These are phyloP conservation scores for Arbacia lixula DNA, from an alignment of 53 echinoderm and acorn worm genomes.

Conservation along the genomic window DNA sequence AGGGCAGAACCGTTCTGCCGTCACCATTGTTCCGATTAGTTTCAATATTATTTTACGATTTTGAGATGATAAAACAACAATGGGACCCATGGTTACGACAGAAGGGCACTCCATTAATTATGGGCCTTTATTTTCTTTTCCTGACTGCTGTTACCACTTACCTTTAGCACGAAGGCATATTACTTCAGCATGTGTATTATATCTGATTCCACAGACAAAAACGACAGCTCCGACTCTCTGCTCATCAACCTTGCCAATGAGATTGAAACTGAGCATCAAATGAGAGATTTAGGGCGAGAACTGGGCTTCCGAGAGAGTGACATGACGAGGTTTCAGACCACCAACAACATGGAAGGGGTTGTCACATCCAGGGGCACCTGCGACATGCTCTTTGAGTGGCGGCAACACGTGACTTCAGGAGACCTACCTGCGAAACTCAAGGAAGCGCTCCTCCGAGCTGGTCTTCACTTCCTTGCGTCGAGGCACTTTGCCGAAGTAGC, in stretches of 20 bases:
- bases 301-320: not conserved
- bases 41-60: too few species aligned
- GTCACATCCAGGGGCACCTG: conserved; percentile 12
- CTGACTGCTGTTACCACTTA: too few species aligned
- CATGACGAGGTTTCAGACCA: not conserved
- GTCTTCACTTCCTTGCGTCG: conserved; percentile 11
- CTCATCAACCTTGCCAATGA: not conserved
- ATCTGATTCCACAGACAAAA: not conserved
- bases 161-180: too few species aligned
- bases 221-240: not conserved
- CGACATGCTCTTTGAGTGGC: conserved; percentile 40
- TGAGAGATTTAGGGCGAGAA: not conserved
- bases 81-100: too few species aligned
- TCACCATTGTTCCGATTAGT: too few species aligned
- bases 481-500: not conserved
- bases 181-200: too few species aligned
- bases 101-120: too few species aligned
- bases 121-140: too few species aligned
- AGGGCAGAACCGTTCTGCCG: too few species aligned
- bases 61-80: too few species aligned
- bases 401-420: not conserved
- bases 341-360: not conserved
- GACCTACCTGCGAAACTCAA: conserved; percentile 10
- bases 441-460: not conserved
- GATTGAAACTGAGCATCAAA: conserved; percentile 13